These are phyloP conservation scores for Silurus meridionalis DNA, from an alignment of 2,113 vertebrate genomes.

Conservation along the genomic window DNA sequence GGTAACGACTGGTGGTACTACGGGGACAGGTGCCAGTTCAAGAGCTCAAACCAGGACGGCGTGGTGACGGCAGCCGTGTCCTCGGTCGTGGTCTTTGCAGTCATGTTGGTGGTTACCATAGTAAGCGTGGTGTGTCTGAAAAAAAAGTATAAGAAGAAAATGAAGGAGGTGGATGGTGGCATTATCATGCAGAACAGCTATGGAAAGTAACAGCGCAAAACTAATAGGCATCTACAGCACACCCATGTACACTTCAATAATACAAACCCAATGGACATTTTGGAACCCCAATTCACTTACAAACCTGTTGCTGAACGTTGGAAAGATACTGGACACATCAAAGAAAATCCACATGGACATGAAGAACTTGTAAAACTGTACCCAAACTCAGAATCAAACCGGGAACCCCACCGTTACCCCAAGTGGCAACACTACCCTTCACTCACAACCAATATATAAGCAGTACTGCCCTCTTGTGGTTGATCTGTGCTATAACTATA, in stretches of 20 bases:
- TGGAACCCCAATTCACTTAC: neutral
- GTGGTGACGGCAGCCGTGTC: conserved; percentile 67
- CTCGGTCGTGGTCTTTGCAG: conserved; percentile 65
- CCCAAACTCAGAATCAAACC: neutral
- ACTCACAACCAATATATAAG: neutral
- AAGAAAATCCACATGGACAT: neutral
- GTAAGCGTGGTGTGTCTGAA: conserved; percentile 67
- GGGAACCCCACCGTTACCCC: neutral
- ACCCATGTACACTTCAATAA: neutral
- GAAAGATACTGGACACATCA: neutral
- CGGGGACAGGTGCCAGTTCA: conserved; percentile 79
- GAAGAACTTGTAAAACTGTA: neutral
- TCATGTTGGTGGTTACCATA: conserved; percentile 67
- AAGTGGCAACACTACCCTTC: neutral
- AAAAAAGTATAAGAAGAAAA: conserved; percentile 63
- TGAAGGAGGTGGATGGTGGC: accelerated
- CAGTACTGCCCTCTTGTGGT: conserved; percentile 15
- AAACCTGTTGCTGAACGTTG: neutral
- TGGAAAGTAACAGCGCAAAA: neutral
- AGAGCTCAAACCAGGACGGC: conserved; percentile 72
- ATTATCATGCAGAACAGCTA: conserved; percentile 5
- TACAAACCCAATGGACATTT: neutral
- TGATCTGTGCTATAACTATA: neutral
- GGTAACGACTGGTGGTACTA: conserved; percentile 85
- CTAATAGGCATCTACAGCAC: neutral